phyloP scores from a whole-genome alignment of 2,797 vertebrate genomes.

The Brachyrhaphis roseni region DNA sequence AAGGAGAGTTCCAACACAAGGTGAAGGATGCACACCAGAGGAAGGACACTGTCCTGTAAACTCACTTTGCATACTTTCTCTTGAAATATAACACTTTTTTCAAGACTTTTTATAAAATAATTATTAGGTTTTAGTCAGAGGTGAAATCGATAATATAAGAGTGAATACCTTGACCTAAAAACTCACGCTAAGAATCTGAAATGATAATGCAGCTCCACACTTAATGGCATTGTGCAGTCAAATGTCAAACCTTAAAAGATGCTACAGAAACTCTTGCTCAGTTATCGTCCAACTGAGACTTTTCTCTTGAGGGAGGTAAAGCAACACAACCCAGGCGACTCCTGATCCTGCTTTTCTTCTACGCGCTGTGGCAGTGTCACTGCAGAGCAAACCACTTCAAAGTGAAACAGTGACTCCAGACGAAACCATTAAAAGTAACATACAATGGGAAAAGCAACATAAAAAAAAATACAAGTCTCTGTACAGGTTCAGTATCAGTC shows the following conservation, averaged over 20 bases:
- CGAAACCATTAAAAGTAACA: constrained; percentile 12
- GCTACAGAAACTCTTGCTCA: constrained; percentile 34
- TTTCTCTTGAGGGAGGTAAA: constrained; percentile 27
- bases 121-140: background rate
- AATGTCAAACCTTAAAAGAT: constrained; percentile 45
- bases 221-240: constrained; percentile 29
- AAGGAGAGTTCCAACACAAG: constrained; percentile 21
- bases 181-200: constrained; percentile 22
- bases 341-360: constrained; percentile 11
- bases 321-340: constrained; percentile 7
- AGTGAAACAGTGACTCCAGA: constrained; percentile 11
- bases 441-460: background rate
- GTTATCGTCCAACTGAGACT: constrained; percentile 34
- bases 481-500: constrained; percentile 41
- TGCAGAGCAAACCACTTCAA: constrained; percentile 4
- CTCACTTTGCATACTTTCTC: constrained; percentile 24
- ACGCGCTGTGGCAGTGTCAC: background rate
- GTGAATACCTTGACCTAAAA: constrained; percentile 16
- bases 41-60: constrained; percentile 1
- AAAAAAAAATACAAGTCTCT: constrained; percentile 21
- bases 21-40: constrained; percentile 8
- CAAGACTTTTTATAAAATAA: background rate
- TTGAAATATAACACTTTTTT: constrained; percentile 9
- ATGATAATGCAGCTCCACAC: constrained; percentile 14
- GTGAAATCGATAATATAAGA: background rate